Base-by-base conservation (phyloP, 1,140 invertebrate species). In the Drosophila santomea region DNA sequence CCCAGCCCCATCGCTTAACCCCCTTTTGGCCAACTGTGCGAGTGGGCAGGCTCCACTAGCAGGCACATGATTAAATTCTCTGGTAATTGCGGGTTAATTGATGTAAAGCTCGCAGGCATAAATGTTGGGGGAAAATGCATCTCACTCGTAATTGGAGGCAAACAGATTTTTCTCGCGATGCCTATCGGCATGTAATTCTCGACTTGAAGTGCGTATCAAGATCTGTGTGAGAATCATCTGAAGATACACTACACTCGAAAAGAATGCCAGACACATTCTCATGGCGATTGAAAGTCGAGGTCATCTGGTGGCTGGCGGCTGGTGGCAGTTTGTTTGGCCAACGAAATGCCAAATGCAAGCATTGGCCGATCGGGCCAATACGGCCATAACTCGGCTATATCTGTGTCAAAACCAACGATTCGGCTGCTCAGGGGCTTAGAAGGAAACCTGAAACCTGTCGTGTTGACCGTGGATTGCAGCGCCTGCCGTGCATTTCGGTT, bases 371-470 rank as follows among this genome's bases (percentile, higher is more conserved):
- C 59, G 39, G 41, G 48, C 67, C 75, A 83, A 83, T 83, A 82
- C 71, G 79, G 66, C 66, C 39, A 59, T 52, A 52, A 52, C 50
- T 11, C 43, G 25, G 60, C n/a, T 60, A 52, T 41, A 88, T 78
- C 73, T 83, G 80, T 83, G 83, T 88, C 83, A 84, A 89, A 72
- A 78, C 77, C 80, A 71, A 35, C 69, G 74, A 69, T 72, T 72
- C 25, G 64, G 63, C 43, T 51, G 67, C 23, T 64, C 67, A 71
- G 67, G 63, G 67, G 67, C 57, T 66, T 78, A 78, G 74, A 78
- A 89, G 84, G 84, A 89, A 89, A 89, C 84, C 79, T 89, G 83
- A 88, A 88, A 83, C 80, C 73, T 54, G 79, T 68, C 59, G 51
- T 47, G 74, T 61, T 69, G 71, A 54, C 61, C 55, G 51, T 79